Base-by-base conservation (phyloP, 2,797 vertebrate species). In the Tauraco hartlaubi region DNA sequence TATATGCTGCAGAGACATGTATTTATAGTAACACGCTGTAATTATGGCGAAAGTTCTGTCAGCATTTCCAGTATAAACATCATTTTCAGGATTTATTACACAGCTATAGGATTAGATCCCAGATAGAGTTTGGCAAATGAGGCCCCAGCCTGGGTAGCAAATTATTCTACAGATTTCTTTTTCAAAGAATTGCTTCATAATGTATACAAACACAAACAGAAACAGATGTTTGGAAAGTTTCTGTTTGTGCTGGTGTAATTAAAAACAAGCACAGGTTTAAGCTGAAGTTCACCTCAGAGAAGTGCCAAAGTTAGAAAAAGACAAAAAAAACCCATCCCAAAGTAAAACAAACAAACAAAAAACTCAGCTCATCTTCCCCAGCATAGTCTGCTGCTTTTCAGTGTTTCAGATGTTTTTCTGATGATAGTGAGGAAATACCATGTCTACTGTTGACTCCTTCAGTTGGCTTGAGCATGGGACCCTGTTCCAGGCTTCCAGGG, bases 31-130 rank as follows among this genome's bases (percentile, higher is more conserved):
- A 91, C 73, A 35, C 73, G 41, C 23, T 92, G 75, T 43, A 92
- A 91, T 97, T 84, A 78, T 75, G 61, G 66, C 0, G 1, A 90
- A 95, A 89, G 66, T 77, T 92, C 90, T 93, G 83, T 94, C 73
- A 94, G 63, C 29, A 86, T 86, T 96, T 95, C 80, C 64, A 92
- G 33, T 55, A 77, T 78, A 95, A 97, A 92, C 87, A 90, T 64
- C 0, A 82, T 95, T 85, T 95, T 85, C 58, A 82, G 73, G 72
- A 88, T 95, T 94, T 91, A 85, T 92, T 94, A 41, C 26, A 58
- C 28, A 90, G 46, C 69, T 79, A 77, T 72, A 85, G 66, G 81
- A 85, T 93, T 85, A 94, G 59, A 90, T 62, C 49, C 61, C 74
- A 92, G 78, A 71, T 15, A 92, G 73, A 90, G 81, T 87, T 62